Conservation (phyloP, 1,140 invertebrate species). For the Dreissena rostriformis region DNA sequence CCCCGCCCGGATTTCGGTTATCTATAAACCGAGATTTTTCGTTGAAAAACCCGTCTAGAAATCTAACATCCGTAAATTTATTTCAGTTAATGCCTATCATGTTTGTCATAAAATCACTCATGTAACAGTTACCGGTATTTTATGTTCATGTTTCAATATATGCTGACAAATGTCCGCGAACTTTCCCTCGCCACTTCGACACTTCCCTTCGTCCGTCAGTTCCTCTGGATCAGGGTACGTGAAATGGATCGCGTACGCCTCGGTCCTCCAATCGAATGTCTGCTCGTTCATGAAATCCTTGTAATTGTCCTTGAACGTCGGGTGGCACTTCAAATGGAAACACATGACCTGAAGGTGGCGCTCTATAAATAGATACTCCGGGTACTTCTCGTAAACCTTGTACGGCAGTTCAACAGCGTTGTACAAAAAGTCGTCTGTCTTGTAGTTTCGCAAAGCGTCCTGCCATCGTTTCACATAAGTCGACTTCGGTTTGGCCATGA, state of each 20-base stretch:
- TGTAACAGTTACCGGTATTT: neutral
- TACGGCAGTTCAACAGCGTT: slow-evolving; percentile 74
- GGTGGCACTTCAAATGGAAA: slow-evolving; percentile 72
- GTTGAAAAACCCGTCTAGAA: no score
- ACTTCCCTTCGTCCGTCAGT: slow-evolving; percentile 55
- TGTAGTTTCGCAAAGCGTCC: slow-evolving; percentile 67
- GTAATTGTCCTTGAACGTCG: slow-evolving; percentile 66
- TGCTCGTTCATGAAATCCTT: slow-evolving; percentile 61
- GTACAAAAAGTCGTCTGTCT: slow-evolving; percentile 69
- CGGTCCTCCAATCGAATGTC: slow-evolving; percentile 71
- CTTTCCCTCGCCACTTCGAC: slow-evolving; percentile 54
- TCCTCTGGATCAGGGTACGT: slow-evolving; percentile 72
- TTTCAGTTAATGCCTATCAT: neutral
- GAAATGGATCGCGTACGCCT: slow-evolving; percentile 73
- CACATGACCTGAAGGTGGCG: slow-evolving; percentile 71
- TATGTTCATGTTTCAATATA: slow-evolving; percentile 60
- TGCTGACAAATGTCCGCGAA: slow-evolving; percentile 72
- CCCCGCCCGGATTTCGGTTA: no score
- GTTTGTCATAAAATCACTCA: neutral
- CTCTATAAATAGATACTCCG: slow-evolving; percentile 68
- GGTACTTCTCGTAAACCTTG: slow-evolving; percentile 72
- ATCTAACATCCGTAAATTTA: no score
- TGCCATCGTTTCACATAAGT: slow-evolving; percentile 70
- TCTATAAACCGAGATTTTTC: no score
- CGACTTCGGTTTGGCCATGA: slow-evolving; percentile 70